Conservation (phyloP, 2,113 vertebrate genomes). For the Pseudolaguvia tuberculata region DNA sequence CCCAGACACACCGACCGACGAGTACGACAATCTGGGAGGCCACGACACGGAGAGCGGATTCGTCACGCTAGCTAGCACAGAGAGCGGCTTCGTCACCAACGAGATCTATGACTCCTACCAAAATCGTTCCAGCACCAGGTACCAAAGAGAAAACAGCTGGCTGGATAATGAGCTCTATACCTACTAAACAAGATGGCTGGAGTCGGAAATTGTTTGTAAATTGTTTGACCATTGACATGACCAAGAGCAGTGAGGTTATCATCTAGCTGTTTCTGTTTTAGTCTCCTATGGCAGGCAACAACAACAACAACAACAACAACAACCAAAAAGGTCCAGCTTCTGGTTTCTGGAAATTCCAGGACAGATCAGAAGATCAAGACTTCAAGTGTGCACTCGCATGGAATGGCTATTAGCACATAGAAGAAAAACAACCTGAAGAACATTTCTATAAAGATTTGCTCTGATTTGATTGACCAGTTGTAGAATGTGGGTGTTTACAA, state of each 20-base stretch:
- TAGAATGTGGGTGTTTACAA: not conserved
- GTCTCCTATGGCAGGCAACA: constrained; percentile 25
- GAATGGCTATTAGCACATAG: not conserved
- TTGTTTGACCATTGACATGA: not conserved
- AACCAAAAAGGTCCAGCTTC: not conserved
- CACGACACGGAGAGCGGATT: constrained; percentile 76
- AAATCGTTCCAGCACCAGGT: constrained; percentile 56
- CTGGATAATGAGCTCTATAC: constrained; percentile 83
- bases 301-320: too few species aligned
- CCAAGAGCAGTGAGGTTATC: not conserved
- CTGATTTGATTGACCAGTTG: not conserved
- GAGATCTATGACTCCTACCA: constrained; percentile 81
- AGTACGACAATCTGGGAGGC: constrained; percentile 70
- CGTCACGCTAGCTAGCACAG: constrained; percentile 73
- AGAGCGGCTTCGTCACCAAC: constrained; percentile 86
- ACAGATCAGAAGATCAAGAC: not conserved
- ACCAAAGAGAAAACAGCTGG: constrained; percentile 69
- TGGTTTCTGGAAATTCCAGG: not conserved
- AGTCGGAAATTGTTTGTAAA: not conserved
- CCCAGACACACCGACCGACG: constrained; percentile 67
- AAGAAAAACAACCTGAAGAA: not conserved
- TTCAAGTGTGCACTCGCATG: constrained; percentile 9
- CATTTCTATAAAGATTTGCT: not conserved
- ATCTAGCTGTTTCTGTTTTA: not conserved
- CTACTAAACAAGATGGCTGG: constrained; percentile 55